A percentile compares a stretch with the other conserved stretches of the same genome.
Evolutionary conservation across 2,113 vertebrate species (phyloP).

Genomic region (Anseranas semipalmata): DNA sequence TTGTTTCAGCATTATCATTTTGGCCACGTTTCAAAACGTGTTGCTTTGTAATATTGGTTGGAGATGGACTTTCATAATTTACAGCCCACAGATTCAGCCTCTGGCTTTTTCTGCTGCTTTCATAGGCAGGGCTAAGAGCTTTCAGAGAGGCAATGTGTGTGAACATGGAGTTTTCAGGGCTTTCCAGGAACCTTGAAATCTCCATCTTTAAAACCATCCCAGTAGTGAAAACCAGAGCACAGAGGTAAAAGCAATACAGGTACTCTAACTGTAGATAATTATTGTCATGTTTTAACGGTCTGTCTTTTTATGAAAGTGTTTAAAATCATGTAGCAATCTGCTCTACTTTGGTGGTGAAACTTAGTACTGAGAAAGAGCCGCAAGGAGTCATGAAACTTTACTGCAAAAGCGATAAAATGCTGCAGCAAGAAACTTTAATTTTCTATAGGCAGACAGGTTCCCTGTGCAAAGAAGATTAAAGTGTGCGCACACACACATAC

Average conservation of each 20-base stretch:
- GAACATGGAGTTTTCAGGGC: background rate
- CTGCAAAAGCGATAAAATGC: background rate
- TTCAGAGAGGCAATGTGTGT: background rate
- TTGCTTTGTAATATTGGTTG: slow-evolving; percentile 3
- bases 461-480: background rate
- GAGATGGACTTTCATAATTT: slow-evolving; percentile 24
- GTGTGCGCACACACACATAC: background rate
- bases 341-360: background rate
- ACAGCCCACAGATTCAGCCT: background rate
- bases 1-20: slow-evolving; percentile 39
- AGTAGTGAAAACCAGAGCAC: background rate
- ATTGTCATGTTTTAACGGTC: background rate
- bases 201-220: background rate
- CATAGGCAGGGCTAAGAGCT: background rate
- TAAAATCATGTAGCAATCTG: slow-evolving; percentile 5
- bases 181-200: background rate
- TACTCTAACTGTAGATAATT: background rate
- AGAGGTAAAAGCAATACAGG: background rate
- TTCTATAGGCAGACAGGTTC: background rate
- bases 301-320: background rate
- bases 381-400: slow-evolving; percentile 20
- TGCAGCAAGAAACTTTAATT: slow-evolving; percentile 22
- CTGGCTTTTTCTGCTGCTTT: slow-evolving; percentile 4
- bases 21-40: slow-evolving; percentile 30
- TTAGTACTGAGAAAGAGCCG: background rate